These are phyloP conservation scores for Macrotis lagotis DNA, from an alignment of 2,113 vertebrate genomes.

Conservation along the genomic window DNA sequence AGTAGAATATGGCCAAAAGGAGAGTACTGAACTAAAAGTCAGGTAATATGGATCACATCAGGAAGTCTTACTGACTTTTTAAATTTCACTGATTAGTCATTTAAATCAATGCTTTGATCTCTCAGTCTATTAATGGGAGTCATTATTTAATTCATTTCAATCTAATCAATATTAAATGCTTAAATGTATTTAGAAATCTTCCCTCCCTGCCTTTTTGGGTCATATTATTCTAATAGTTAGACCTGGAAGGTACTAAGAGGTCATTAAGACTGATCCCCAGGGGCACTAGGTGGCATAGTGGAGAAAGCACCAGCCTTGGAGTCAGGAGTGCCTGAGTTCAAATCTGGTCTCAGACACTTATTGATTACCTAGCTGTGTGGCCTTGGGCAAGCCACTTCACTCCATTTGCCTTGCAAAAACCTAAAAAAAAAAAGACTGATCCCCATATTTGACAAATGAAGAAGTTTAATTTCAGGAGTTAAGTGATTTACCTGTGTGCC, in stretches of 20 bases:
- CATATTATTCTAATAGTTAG: neutral
- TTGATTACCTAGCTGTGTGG: no score
- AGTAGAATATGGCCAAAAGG: neutral
- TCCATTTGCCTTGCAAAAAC: no score
- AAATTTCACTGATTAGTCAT: neutral
- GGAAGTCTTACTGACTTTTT: neutral
- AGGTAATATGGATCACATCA: neutral
- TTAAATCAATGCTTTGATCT: neutral
- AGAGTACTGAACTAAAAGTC: no score
- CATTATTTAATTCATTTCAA: neutral
- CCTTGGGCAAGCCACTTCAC: no score
- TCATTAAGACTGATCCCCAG: no score
- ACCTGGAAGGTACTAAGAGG: neutral
- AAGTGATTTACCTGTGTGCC: neutral
- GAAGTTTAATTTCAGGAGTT: neutral
- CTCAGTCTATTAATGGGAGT: neutral
- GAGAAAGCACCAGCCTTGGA: no score
- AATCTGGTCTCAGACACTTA: no score
- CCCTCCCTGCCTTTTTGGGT: neutral
- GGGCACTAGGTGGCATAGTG: no score
- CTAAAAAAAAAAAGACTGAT: no score
- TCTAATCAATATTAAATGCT: neutral
- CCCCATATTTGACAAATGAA: neutral
- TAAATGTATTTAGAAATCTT: neutral
- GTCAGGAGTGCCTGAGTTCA: no score